These are phyloP conservation scores for Pseudorhiza aurosa DNA, from an alignment of 30 jellyfish, hydroid and myxozoan species.

Conservation along the genomic window DNA sequence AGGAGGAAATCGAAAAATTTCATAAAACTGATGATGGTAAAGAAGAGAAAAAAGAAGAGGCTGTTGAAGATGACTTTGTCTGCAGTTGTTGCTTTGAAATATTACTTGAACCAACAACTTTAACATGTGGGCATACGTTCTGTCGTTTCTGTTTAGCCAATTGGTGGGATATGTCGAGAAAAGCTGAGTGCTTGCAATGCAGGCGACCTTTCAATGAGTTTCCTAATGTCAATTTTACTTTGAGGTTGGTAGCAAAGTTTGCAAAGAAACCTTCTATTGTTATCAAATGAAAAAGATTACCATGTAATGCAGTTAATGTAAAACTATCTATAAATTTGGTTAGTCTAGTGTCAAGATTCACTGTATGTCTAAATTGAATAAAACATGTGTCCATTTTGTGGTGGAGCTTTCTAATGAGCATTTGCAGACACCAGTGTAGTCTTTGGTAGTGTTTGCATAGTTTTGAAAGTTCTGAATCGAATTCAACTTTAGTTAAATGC, in stretches of 20 bases:
- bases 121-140: constrained; percentile 90
- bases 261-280: not conserved
- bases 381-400: too few relatives aligned
- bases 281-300: too few relatives aligned
- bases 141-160: constrained; percentile 92
- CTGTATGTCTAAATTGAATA: too few relatives aligned
- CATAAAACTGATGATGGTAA: not conserved
- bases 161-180: constrained; percentile 85
- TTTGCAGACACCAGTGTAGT: too few relatives aligned
- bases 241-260: constrained; percentile 85
- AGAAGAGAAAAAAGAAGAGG: not conserved
- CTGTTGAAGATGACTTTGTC: constrained; percentile 67
- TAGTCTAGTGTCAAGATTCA: too few relatives aligned
- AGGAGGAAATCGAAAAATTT: not conserved
- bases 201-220: constrained; percentile 81
- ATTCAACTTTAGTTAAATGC: too few relatives aligned
- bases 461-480: too few relatives aligned
- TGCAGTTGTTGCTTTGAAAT: constrained; percentile 86
- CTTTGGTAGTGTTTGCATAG: too few relatives aligned
- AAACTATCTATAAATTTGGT: too few relatives aligned
- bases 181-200: constrained; percentile 83
- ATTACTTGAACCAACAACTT: constrained; percentile 87
- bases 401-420: too few relatives aligned
- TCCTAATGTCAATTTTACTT: constrained; percentile 84
- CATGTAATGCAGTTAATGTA: not conserved